A percentile compares a stretch with the other conserved stretches of the same genome.
These are phyloP conservation scores for Drosophila pallidifrons DNA, from an alignment of 1,140 invertebrate genomes.

Conservation along the genomic window DNA sequence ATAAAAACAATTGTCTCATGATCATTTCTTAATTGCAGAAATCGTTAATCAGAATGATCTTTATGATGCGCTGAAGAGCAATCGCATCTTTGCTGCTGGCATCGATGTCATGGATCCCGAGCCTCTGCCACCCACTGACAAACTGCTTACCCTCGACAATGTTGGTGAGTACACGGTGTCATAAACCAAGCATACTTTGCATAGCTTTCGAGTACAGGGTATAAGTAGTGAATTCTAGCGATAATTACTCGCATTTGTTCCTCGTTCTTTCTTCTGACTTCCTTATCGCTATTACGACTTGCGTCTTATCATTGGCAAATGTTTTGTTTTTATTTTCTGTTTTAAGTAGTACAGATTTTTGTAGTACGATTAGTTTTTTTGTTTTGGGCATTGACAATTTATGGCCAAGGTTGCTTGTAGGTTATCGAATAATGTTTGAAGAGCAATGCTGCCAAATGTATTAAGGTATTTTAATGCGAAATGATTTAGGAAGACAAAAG, in stretches of 20 bases:
- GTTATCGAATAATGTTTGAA: constrained; percentile 42
- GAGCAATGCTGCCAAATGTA: neutral
- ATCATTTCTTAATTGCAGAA: constrained; percentile 87
- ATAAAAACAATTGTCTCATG: constrained; percentile 87
- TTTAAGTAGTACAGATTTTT: constrained; percentile 5
- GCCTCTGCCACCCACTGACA: constrained; percentile 92
- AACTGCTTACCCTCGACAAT: constrained; percentile 92
- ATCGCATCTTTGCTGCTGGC: constrained; percentile 93
- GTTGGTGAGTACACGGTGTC: constrained; percentile 87
- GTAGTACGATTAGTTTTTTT: constrained; percentile 1
- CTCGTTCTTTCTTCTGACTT: neutral
- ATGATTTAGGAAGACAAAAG: neutral
- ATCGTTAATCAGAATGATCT: constrained; percentile 93
- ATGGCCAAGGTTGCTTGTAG: constrained; percentile 62
- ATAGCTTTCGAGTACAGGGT: constrained; percentile 17
- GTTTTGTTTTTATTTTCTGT: constrained; percentile 12
- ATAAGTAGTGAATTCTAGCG: neutral
- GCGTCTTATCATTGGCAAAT: constrained; percentile 53
- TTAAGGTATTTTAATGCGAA: neutral
- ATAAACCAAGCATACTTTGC: no score
- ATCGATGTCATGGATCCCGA: constrained; percentile 97
- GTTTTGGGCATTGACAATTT: constrained; percentile 4
- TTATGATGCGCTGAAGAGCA: constrained; percentile 90
- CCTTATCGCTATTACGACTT: constrained; percentile 48
- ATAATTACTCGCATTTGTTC: neutral